A percentile compares a stretch with the other conserved stretches of the same genome.
These are phyloP conservation scores for Chironomus tentans DNA, from an alignment of 2,888 invertebrate genomes.

Conservation along the genomic window DNA sequence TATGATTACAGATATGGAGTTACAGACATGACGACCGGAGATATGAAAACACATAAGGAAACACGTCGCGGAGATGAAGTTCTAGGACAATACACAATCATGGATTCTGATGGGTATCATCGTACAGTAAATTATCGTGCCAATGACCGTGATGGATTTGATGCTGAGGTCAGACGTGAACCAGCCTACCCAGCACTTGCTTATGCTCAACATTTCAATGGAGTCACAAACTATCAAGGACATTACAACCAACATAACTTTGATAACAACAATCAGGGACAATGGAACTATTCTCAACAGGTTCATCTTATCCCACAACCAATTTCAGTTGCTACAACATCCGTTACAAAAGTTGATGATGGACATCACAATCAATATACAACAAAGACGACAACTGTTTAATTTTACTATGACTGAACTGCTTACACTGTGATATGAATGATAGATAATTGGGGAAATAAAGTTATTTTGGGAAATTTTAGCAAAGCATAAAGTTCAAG, in stretches of 20 bases:
- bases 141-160: constrained; percentile 25
- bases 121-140: constrained; percentile 25
- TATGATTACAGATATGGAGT: constrained; percentile 26
- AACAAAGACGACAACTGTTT: background rate
- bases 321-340: background rate
- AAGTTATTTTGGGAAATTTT: too few species aligned
- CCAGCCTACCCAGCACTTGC: background rate
- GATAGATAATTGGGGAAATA: too few species aligned
- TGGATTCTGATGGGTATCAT: constrained; percentile 27
- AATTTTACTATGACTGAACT: too few species aligned
- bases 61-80: constrained; percentile 20
- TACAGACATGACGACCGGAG: constrained; percentile 23
- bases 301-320: too few species aligned
- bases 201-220: background rate
- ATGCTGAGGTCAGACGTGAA: constrained; percentile 27
- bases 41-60: constrained; percentile 27
- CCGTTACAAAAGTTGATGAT: background rate
- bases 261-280: too few species aligned
- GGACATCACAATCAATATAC: background rate
- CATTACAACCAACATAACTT: too few species aligned
- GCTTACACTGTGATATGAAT: too few species aligned
- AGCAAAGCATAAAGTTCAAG: too few species aligned
- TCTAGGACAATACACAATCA: constrained; percentile 25
- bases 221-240: too few species aligned
- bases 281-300: too few species aligned